Base-by-base conservation (phyloP, 2,113 vertebrate species). In the Penelope pileata region DNA sequence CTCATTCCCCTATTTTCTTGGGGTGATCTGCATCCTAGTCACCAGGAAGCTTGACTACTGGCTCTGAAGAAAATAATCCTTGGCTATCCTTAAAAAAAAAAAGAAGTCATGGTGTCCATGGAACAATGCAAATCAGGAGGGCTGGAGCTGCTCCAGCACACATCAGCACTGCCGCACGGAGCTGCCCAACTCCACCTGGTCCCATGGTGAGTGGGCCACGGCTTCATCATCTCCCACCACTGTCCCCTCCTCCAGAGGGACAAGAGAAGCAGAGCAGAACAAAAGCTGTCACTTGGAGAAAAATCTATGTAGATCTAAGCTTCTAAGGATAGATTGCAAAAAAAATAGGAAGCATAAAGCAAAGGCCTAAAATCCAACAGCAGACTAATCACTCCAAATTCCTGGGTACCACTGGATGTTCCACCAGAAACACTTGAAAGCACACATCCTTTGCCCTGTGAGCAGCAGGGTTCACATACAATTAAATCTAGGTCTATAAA, bases 161-260 rank as follows among this genome's bases (percentile, higher is more conserved):
- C 5, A 11, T 74, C 78, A 32, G 13, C 30, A n/a, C 11, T 80
- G 58, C 21, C 16, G 38, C 10, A 45, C n/a, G 30, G 3, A 73
- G 47, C 9, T 29, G 27, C 7, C n/a, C 24, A 69, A 12, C 0
- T 1, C 8, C 27, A 72, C 21, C 38, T 1, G 2, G 50, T 58
- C 9, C 18, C 54, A 58, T 26, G 42, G 18, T 1, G 32, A 91
- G 38, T 62, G 7, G 34, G 7, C 21, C 51, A 13, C 2, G 7
- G 30, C 16, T 70, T 45, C n/a, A 6, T 27, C 27, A 12, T 17
- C 34, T 47, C 29, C 32, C 29, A 70, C 24, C 18, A 45, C 67
- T 77, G 45, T 17, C 62, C 14, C 48, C 30, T 74, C 16, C 22
- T 74, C 68, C 9, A 3, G 36, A 48, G 16, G 38, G 40, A 50